Base-by-base conservation (phyloP, 1,140 invertebrate genomes). In the Luehdorfia chinensis region DNA sequence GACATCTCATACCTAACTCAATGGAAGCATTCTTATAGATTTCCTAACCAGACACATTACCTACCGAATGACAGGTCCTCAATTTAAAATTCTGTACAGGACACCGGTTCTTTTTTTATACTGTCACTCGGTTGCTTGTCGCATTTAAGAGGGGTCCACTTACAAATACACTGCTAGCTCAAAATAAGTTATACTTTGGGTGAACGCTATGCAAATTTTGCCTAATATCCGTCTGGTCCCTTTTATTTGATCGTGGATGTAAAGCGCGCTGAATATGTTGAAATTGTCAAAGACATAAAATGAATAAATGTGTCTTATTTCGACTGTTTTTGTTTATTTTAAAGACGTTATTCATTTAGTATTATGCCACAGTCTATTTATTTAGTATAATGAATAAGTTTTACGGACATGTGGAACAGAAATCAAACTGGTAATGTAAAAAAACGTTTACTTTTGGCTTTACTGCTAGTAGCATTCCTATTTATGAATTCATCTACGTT, bases 161-260 rank as follows among this genome's bases (percentile, higher is more conserved):
- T 21, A 21, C 34, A 37, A 37, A 37, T 9, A 37, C 34, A 19
- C 18, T 37, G 34, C 21, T 23, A 36, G 33, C 19, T 19, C 34
- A 37, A 37, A 37, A 15, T 37, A 37, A 37, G 21, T 37, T 37
- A 37, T 13, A 37, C 34, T 37, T 5, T 15, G 18, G 4, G 33
- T 34, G 33, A 37, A 37, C 12, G 34, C 9, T 23, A 37, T 37
- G 34, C 34, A 37, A 37, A 37, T 37, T 37, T 37, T 16, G 11
- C 18, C 9, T 37, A 37, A 37, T 37, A 37, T 37, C 34, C 34
- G 34, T 21, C 34, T 37, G 16, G 34, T 37, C 34, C 34, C 18
- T 37, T 37, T 9, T 16, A 37, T 37, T 37, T 16, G 18, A 21
- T 21, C 19, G 12, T 32, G 12, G 16, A 37, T 15, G 31, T 16